Evolutionary conservation across 1,140 invertebrate species (phyloP).

Genomic region (Hyphantria cunea): DNA sequence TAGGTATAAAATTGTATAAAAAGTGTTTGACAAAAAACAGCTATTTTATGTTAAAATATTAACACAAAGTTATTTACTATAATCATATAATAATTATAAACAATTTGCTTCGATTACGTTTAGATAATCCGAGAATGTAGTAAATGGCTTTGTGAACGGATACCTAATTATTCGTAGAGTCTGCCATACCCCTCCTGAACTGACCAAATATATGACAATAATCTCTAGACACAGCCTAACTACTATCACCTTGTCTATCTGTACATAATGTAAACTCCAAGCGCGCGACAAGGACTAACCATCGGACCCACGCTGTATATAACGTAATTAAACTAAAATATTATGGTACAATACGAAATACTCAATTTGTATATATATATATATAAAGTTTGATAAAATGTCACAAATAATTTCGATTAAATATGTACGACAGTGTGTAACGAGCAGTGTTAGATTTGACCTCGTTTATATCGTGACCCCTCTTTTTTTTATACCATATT

Average conservation of each 20-base stretch:
- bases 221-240: conserved; percentile 71
- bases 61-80: conserved; percentile 20
- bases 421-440: background rate
- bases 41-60: conserved; percentile 39
- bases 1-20: conserved; percentile 51
- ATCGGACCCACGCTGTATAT: conserved; percentile 3
- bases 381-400: conserved; percentile 6
- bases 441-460: background rate
- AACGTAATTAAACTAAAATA: background rate
- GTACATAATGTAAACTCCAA: conserved; percentile 34
- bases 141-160: conserved; percentile 32
- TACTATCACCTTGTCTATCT: conserved; percentile 53
- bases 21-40: conserved; percentile 43
- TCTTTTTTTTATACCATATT: background rate
- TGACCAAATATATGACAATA: conserved; percentile 79
- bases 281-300: conserved; percentile 16
- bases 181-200: conserved; percentile 52
- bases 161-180: conserved; percentile 38
- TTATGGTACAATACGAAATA: background rate
- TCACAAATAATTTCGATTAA: background rate
- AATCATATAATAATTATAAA: conserved; percentile 24
- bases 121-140: conserved; percentile 28
- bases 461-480: conserved; percentile 1
- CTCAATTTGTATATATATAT: background rate
- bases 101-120: conserved; percentile 26